phyloP scores from a whole-genome alignment of 2,113 vertebrate genomes.

The Cynocephalus volans region DNA sequence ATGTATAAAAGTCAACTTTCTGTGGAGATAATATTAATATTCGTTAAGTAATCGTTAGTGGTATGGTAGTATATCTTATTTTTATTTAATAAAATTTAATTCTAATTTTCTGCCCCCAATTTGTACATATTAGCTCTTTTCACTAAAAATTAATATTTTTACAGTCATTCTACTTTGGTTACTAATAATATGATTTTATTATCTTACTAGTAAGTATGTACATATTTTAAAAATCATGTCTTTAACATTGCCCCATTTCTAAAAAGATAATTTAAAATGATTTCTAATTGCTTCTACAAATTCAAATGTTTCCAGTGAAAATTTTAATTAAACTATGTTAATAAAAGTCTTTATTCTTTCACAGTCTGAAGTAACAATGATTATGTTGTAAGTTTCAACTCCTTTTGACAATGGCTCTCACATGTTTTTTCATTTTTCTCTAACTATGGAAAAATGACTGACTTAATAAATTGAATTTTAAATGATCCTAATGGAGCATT shows the following conservation, averaged over 20 bases:
- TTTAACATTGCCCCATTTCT: conserved; percentile 41
- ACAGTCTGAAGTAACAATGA: conserved; percentile 16
- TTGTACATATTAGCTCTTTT: conserved; percentile 50
- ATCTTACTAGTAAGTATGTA: neutral
- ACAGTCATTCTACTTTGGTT: neutral
- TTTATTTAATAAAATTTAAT: conserved; percentile 52
- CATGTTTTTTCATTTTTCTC: conserved; percentile 28
- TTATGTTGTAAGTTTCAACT: neutral
- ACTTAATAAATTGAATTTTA: conserved; percentile 75
- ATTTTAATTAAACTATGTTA: conserved; percentile 65
- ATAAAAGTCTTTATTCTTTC: conserved; percentile 1
- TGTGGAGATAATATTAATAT: neutral
- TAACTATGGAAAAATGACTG: conserved; percentile 33
- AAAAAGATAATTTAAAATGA: conserved; percentile 62
- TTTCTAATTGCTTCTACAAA: conserved; percentile 75
- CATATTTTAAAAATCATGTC: neutral
- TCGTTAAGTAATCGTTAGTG: neutral
- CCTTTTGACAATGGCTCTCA: neutral
- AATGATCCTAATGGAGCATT: conserved; percentile 59
- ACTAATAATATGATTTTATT: conserved; percentile 19
- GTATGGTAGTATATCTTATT: neutral
- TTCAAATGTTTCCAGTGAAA: conserved; percentile 79
- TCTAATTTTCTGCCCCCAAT: neutral
- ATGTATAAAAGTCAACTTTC: conserved; percentile 43
- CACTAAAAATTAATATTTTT: conserved; percentile 48